Conservation (phyloP, 2,888 invertebrate species). For the Heterodera filipjevi region DNA sequence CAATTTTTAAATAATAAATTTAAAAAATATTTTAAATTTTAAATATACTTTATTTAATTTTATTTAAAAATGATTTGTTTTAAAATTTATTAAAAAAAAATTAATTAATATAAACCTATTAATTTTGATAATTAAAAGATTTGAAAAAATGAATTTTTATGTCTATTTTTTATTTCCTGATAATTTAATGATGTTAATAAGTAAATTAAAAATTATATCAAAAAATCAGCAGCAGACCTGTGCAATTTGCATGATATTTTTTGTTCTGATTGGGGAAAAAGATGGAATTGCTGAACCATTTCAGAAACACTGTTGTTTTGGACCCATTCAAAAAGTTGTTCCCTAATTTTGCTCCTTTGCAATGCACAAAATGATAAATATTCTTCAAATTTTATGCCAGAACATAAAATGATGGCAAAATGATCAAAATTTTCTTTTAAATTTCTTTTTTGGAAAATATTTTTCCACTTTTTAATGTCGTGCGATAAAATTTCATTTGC, state of each 20-base stretch:
- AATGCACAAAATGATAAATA: neutral
- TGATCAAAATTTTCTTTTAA: neutral
- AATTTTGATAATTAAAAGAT: too few species aligned
- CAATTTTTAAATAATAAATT: too few species aligned
- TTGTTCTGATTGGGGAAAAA: neutral
- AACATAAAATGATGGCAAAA: constrained; percentile 2
- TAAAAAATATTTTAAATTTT: too few species aligned
- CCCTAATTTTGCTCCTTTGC: neutral
- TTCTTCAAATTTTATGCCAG: neutral
- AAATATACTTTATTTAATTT: too few species aligned
- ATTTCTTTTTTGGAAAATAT: neutral
- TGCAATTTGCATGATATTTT: neutral
- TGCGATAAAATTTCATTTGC: neutral
- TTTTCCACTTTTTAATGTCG: neutral
- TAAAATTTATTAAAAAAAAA: too few species aligned
- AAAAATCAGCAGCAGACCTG: neutral
- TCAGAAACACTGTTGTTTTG: neutral
- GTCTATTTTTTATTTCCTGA: neutral
- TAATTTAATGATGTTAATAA: neutral
- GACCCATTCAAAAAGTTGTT: neutral
- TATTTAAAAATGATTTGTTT: too few species aligned
- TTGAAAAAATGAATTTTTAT: too few species aligned
- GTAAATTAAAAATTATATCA: neutral
- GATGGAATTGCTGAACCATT: neutral
- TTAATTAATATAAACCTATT: too few species aligned